Evolutionary conservation across 2,888 invertebrate species (phyloP).

Genomic region (Epirrhoe tristata): DNA sequence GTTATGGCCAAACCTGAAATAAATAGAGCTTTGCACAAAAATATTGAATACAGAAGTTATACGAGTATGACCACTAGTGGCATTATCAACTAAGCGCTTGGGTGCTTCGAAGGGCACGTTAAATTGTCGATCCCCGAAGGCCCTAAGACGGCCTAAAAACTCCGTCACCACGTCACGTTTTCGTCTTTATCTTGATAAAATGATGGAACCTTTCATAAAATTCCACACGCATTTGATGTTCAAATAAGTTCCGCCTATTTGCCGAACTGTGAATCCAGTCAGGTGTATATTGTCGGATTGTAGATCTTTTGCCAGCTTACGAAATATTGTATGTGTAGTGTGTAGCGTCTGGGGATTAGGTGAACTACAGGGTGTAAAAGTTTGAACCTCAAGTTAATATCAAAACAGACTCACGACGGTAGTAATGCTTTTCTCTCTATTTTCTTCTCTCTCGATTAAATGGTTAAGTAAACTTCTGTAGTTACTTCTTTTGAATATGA

Average conservation of each 20-base stretch:
- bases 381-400: not conserved
- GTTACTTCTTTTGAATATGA: too few relatives aligned
- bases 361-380: not conserved
- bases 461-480: too few relatives aligned
- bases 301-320: not conserved
- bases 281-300: slow-evolving; percentile 32
- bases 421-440: too few relatives aligned
- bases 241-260: slow-evolving; percentile 23
- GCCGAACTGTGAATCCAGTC: slow-evolving; percentile 32
- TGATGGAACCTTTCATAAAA: not conserved
- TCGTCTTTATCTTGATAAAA: not conserved
- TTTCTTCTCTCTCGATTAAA: too few relatives aligned
- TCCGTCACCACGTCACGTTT: too few relatives aligned
- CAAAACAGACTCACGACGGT: too few relatives aligned
- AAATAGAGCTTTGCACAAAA: not conserved
- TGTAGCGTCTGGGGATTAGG: not conserved
- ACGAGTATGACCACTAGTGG: not conserved
- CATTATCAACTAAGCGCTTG: too few relatives aligned
- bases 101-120: too few relatives aligned
- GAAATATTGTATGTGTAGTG: not conserved
- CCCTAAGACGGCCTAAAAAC: too few relatives aligned
- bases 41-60: not conserved
- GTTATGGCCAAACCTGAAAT: slow-evolving; percentile 85
- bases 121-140: too few relatives aligned
- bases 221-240: slow-evolving; percentile 19